phyloP scores from a whole-genome alignment of 2,888 invertebrate genomes.

The Thereva unica region DNA sequence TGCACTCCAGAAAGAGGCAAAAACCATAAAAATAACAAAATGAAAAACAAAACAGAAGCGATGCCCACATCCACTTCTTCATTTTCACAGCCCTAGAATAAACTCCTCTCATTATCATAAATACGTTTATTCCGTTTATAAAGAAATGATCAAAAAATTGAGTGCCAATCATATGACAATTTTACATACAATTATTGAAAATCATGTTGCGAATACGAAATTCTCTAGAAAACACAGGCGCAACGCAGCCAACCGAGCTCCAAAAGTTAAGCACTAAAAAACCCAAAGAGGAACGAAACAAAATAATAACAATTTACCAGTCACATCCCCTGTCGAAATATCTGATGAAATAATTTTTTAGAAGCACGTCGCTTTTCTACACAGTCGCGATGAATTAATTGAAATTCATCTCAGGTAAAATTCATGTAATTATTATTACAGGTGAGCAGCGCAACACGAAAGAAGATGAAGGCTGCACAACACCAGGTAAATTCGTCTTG shows the following conservation, averaged over 20 bases:
- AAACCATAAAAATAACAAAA: no score
- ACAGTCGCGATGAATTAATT: conserved; percentile 1
- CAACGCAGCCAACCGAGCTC: background rate
- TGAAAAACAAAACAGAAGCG: no score
- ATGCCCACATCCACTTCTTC: no score
- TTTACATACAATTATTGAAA: conserved; percentile 40
- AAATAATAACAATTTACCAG: background rate
- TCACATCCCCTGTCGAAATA: conserved; percentile 24
- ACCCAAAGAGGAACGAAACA: no score
- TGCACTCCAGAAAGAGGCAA: no score
- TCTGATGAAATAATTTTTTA: conserved; percentile 20
- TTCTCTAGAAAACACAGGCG: background rate
- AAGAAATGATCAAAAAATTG: conserved; percentile 31
- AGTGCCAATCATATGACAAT: conserved; percentile 40
- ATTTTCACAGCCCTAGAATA: no score
- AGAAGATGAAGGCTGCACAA: background rate
- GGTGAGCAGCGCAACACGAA: conserved; percentile 9
- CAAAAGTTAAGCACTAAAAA: no score
- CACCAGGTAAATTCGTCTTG: conserved; percentile 16
- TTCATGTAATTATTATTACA: conserved; percentile 39
- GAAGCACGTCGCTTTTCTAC: no score
- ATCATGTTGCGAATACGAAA: conserved; percentile 33
- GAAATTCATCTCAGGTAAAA: conserved; percentile 26
- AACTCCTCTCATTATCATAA: background rate
- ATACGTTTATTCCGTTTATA: background rate